These are phyloP conservation scores for Ophion slaviceki DNA, from an alignment of 2,888 invertebrate genomes.

Conservation along the genomic window DNA sequence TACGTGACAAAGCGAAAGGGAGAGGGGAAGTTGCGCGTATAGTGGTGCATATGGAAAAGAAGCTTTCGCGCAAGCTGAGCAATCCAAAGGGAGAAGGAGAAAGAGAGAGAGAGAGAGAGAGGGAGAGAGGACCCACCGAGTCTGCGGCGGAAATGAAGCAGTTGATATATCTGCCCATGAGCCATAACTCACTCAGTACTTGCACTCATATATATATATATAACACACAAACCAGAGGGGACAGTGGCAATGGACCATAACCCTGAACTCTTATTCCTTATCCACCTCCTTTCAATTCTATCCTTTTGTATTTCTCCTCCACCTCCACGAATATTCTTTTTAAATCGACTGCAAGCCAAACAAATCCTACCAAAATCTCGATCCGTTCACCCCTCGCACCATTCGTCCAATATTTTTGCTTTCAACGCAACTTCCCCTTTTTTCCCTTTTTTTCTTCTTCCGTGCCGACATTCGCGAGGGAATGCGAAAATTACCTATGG, in stretches of 20 bases:
- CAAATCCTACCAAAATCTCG: too few relatives aligned
- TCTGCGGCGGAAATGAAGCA: conserved; percentile 82
- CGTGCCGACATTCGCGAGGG: background rate
- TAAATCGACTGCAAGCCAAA: too few relatives aligned
- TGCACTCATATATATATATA: conserved; percentile 62
- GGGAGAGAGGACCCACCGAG: conserved; percentile 71
- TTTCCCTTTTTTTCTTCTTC: conserved; percentile 5
- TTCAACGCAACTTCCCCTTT: background rate
- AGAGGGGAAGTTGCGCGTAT: conserved; percentile 14
- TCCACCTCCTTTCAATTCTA: conserved; percentile 24
- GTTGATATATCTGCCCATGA: conserved; percentile 81
- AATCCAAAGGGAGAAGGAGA: background rate
- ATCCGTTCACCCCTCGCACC: too few relatives aligned
- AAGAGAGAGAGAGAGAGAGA: conserved; percentile 23
- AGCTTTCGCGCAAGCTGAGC: conserved; percentile 57
- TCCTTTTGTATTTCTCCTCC: conserved; percentile 1
- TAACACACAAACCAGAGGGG: conserved; percentile 54
- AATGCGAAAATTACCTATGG: conserved; percentile 35
- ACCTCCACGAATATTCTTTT: background rate
- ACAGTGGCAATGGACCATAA: conserved; percentile 51
- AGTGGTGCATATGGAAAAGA: conserved; percentile 46
- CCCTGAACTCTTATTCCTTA: conserved; percentile 51
- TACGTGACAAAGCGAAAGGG: conserved; percentile 9
- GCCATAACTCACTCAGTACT: conserved; percentile 82
- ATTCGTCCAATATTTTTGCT: background rate